These are phyloP conservation scores for Drosophila carrolli DNA, from an alignment of 1,140 invertebrate genomes.

Conservation along the genomic window DNA sequence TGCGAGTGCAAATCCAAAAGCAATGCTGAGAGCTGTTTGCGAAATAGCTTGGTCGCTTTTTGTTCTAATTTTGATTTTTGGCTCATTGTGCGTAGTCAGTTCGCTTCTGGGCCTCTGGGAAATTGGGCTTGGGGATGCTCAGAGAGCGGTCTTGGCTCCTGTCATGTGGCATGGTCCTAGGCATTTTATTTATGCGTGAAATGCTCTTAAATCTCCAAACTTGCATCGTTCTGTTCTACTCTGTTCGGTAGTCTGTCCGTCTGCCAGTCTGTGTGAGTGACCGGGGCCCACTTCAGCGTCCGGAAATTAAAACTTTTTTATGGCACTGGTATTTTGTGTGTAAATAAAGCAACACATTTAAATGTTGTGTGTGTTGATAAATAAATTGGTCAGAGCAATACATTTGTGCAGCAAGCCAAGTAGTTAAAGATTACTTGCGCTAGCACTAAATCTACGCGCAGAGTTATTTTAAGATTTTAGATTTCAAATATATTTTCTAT, in stretches of 20 bases:
- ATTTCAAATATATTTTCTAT: too few relatives aligned
- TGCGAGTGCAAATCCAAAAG: not conserved
- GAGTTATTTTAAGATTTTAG: too few relatives aligned
- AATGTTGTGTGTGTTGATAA: slow-evolving; percentile 14
- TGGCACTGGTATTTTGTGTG: slow-evolving; percentile 48
- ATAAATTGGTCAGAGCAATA: slow-evolving; percentile 54
- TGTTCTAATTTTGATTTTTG: slow-evolving; percentile 18
- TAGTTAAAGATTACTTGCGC: slow-evolving; percentile 12
- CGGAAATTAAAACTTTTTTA: slow-evolving; percentile 71
- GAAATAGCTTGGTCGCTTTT: slow-evolving; percentile 11
- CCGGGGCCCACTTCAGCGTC: slow-evolving; percentile 47
- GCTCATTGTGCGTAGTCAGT: slow-evolving; percentile 43
- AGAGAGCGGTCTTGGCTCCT: slow-evolving; percentile 12
- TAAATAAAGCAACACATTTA: slow-evolving; percentile 27
- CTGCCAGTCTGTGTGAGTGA: slow-evolving; percentile 16
- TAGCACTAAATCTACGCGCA: not conserved
- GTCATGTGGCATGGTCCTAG: slow-evolving; percentile 49
- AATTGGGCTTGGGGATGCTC: slow-evolving; percentile 9
- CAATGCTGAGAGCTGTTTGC: not conserved
- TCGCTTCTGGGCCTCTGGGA: not conserved
- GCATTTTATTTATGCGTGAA: slow-evolving; percentile 70
- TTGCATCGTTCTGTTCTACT: slow-evolving; percentile 34
- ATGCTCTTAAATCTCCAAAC: slow-evolving; percentile 60
- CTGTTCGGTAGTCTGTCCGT: slow-evolving; percentile 20
- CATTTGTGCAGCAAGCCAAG: slow-evolving; percentile 36